Base-by-base conservation (phyloP, 2,888 invertebrate species). In the Eudasyphora cyanicolor region DNA sequence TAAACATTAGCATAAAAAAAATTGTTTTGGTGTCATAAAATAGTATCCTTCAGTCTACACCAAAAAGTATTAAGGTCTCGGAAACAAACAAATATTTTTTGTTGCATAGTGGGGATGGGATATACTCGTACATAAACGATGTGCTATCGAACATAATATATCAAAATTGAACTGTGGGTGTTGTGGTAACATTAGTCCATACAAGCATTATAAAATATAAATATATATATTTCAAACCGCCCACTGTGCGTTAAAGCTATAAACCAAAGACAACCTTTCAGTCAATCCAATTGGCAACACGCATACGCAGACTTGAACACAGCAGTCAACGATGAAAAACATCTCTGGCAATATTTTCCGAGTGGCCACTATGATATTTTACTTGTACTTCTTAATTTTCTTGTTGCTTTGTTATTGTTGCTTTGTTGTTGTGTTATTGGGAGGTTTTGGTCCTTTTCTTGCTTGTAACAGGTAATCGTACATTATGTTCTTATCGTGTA, bases 401-500 rank as follows among this genome's bases (percentile, higher is more conserved):
- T 73, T 24, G 27, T n/a, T 29, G 21, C 51, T 51, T 19, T 70
- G 21, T 62, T 21, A n/a, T n/a, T n/a, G n/a, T 45, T 29, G 21
- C 51, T 51, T 19, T 70, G 21, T 62, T 21, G n/a, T n/a, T n/a
- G n/a, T 45, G 10, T 67, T 8, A 8, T 29, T 5, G n/a, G 7
- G 17, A 19, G 32, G 5, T 42, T 60, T 62, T 29, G 27, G 2
- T 17, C 38, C 19, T 21, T 29, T 29, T 71, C 70, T 49, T 69
- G 51, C 21, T 75, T 71, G 78, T 75, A 51, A 57, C 75, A 78
- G 70, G 75, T 82, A 82, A 78, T 82, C 67, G 60, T 70, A 69
- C 62, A 70, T 71, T 71, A 81, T 62, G 77, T 77, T 74, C 42
- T 82, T 77, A 75, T 74, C 74, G 60, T 69, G 62, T 78, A 82